These are phyloP conservation scores for Clinocottus analis DNA, from an alignment of 2,113 vertebrate species.

Conservation along the genomic window DNA sequence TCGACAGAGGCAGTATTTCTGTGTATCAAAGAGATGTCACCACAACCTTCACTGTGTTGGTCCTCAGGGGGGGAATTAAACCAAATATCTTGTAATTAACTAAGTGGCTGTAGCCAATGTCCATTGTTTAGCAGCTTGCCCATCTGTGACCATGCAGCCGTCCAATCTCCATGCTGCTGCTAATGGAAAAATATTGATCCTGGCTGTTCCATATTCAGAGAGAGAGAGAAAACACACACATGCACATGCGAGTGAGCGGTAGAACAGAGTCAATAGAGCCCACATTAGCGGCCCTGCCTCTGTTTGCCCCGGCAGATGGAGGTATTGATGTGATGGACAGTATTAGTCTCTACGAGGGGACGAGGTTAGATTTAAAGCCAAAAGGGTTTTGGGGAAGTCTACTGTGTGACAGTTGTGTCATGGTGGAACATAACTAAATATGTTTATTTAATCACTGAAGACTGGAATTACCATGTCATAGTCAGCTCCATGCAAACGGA, in stretches of 20 bases:
- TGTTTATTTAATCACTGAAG: neutral
- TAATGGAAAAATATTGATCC: constrained; percentile 85
- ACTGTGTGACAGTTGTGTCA: neutral
- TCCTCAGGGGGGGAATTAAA: constrained; percentile 54
- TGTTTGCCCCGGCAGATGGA: constrained; percentile 47
- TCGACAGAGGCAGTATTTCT: constrained; percentile 7
- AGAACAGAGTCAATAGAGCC: constrained; percentile 43
- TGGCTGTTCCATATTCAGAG: constrained; percentile 70
- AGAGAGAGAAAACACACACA: neutral
- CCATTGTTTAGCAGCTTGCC: constrained; percentile 53
- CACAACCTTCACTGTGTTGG: constrained; percentile 14
- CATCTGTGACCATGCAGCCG: constrained; percentile 67
- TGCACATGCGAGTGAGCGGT: constrained; percentile 16
- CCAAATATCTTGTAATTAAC: constrained; percentile 78
- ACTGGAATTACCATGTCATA: neutral
- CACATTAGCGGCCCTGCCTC: constrained; percentile 44
- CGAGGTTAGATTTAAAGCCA: neutral
- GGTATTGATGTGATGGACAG: constrained; percentile 41
- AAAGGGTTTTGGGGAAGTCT: neutral
- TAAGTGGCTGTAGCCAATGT: constrained; percentile 68
- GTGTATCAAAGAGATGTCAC: constrained; percentile 11
- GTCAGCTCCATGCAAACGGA: neutral
- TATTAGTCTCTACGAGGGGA: constrained; percentile 3
- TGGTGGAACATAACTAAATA: neutral
- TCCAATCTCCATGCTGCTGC: constrained; percentile 69